These are phyloP conservation scores for Poliocrania exsul DNA, from an alignment of 2,797 vertebrate species.

Conservation along the genomic window DNA sequence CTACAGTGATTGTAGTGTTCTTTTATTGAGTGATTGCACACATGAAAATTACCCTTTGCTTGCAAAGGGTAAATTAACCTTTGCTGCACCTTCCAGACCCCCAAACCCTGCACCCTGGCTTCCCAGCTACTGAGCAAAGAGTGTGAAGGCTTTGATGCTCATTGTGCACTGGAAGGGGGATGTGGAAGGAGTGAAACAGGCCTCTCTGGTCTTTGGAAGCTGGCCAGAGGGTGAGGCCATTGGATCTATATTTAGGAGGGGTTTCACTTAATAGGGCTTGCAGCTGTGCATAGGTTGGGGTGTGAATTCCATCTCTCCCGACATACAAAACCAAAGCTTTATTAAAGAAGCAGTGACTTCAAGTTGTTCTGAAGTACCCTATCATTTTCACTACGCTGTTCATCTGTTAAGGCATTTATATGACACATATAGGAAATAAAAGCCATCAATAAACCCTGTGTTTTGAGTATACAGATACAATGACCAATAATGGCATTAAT, in stretches of 20 bases:
- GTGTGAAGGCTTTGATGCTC: rapidly evolving
- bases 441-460: slow-evolving; percentile 61
- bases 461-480: slow-evolving; percentile 60
- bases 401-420: slow-evolving; percentile 78
- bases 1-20: neutral
- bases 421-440: slow-evolving; percentile 77
- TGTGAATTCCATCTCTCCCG: slow-evolving; percentile 61
- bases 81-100: neutral
- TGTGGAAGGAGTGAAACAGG: slow-evolving; percentile 36
- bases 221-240: slow-evolving; percentile 61
- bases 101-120: neutral
- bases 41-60: neutral
- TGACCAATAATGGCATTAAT: slow-evolving; percentile 58
- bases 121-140: neutral
- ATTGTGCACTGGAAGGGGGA: neutral
- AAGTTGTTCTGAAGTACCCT: slow-evolving; percentile 71
- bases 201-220: slow-evolving; percentile 46
- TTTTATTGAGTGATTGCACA: slow-evolving; percentile 36
- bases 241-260: slow-evolving; percentile 67
- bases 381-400: slow-evolving; percentile 72
- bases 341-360: slow-evolving; percentile 55
- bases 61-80: neutral
- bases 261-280: slow-evolving; percentile 66
- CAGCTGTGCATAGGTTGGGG: slow-evolving; percentile 67
- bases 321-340: slow-evolving; percentile 64